Percentiles rank a stretch among this genome's conserved stretches.
Conservation (phyloP, 2,113 vertebrate species). For the Menidia beryllina region DNA sequence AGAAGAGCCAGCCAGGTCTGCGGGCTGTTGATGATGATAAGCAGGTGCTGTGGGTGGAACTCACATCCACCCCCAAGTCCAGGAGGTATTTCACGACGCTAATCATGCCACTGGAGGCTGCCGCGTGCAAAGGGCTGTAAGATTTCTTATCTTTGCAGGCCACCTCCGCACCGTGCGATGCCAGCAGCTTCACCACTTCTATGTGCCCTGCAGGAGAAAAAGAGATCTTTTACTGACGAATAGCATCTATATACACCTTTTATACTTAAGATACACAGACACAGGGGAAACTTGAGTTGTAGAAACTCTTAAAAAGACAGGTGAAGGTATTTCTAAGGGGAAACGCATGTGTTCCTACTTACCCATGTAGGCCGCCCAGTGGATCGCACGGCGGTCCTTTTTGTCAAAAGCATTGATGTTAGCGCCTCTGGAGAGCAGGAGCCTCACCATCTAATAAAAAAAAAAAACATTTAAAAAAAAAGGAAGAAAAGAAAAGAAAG, state of each 20-base stretch:
- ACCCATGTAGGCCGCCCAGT: conserved; percentile 99
- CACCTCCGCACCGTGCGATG: conserved; percentile 94
- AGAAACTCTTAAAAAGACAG: too few relatives aligned
- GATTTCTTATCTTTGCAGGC: conserved; percentile 98
- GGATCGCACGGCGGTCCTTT: conserved; percentile 97
- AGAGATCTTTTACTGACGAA: too few relatives aligned
- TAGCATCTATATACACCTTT: too few relatives aligned
- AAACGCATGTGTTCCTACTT: conserved; percentile 36
- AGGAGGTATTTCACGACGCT: conserved; percentile 96
- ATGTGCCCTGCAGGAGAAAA: conserved; percentile 87
- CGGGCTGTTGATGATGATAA: background rate
- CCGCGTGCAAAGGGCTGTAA: conserved; percentile 95
- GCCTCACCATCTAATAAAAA: conserved; percentile 92
- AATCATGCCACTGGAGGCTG: conserved; percentile 97
- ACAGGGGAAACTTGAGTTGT: too few relatives aligned
- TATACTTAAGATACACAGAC: too few relatives aligned
- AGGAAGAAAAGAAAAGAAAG: background rate
- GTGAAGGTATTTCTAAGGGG: background rate
- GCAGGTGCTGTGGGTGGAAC: conserved; percentile 56
- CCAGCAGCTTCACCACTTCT: conserved; percentile 95
- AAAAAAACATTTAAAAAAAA: background rate
- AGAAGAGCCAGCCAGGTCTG: background rate
- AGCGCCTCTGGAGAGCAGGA: conserved; percentile 95
- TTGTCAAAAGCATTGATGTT: conserved; percentile 99
- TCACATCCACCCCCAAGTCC: conserved; percentile 96